Evolutionary conservation across 2,113 vertebrate species (phyloP), one percentile per base, ranked within the genome.

Genomic region (Thamnaconus septentrionalis): DNA sequence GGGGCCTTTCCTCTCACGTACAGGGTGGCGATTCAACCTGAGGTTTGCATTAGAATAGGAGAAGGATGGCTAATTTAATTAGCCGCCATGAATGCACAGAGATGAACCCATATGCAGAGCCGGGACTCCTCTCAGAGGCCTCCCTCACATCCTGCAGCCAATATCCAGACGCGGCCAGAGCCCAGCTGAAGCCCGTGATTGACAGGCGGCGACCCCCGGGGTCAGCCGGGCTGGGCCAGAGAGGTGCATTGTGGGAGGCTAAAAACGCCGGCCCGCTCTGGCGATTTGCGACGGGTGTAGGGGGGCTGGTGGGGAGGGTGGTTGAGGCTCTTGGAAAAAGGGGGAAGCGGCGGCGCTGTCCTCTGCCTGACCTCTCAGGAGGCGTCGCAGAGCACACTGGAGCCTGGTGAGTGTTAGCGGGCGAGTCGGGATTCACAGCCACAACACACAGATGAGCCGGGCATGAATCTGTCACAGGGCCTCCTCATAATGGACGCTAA

Each of bases 31-130:
- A 87, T 86, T 86, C 84, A 90, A 92, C 90, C 90, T 92, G 91
- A 91, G 90, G 89, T 91, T 90, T 91, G 88, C 79, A 90, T 91
- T 91, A 91, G 89, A 89, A 90, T 85, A 88, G 87, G 87, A 87
- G 82, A 89, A 89, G 89, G 87, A 90, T 67, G 79, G 80, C 81
- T 93, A 93, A 93, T 93, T 92, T 11, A 91, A 93, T 93, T 93
- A 93, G 46, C 76, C 79, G 59, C 86, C 84, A 90, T 92, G 91
- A 91, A 92, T 92, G 91, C 85, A 87, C 89, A 89, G 90, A 88
- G 89, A 90, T 91, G 90, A 91, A 91, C 90, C 90, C 86, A 86
- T 88, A 76, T 83, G 84, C 83, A 91, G 83, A 85, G 77, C 78
- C 79, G 71, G 78, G 73, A 77, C 67, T 87, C 75, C 85, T 88